phyloP scores from a whole-genome alignment of 2,797 vertebrate species.

The Rhynchotus rufescens region DNA sequence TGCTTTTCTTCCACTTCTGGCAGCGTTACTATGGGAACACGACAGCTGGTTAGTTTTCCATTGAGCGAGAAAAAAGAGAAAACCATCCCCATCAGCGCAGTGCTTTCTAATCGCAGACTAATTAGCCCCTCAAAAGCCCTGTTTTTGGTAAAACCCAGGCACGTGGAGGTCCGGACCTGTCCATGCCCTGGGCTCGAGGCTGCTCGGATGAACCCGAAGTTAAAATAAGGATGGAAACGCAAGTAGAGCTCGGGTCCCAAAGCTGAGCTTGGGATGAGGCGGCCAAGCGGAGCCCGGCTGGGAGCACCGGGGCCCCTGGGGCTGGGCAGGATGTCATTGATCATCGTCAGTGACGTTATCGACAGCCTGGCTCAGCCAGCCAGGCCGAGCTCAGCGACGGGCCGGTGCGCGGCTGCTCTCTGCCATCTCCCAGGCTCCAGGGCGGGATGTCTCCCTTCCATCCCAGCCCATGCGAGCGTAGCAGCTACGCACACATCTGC shows the following conservation, averaged over 20 bases:
- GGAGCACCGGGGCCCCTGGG: not conserved
- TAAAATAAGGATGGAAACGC: not conserved
- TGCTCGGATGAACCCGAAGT: not conserved
- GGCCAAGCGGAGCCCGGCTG: not conserved
- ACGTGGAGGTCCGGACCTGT: not conserved
- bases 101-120: slow-evolving; percentile 37
- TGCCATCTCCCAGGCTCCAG: fast-evolving
- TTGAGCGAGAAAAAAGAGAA: not conserved
- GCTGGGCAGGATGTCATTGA: no score
- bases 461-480: not conserved
- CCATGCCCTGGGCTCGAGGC: not conserved
- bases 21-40: slow-evolving; percentile 62
- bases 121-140: no score
- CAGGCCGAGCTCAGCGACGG: no score
- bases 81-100: not conserved
- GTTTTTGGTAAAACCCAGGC: not conserved
- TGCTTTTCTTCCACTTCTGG: not conserved
- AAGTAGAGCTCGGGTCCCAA: fast-evolving
- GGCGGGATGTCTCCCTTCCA: not conserved
- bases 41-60: not conserved
- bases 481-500: not conserved
- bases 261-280: not conserved
- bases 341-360: not conserved
- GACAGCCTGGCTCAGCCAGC: not conserved
- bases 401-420: fast-evolving